phyloP scores from a whole-genome alignment of 2,113 vertebrate species.

The Holacanthus passer region DNA sequence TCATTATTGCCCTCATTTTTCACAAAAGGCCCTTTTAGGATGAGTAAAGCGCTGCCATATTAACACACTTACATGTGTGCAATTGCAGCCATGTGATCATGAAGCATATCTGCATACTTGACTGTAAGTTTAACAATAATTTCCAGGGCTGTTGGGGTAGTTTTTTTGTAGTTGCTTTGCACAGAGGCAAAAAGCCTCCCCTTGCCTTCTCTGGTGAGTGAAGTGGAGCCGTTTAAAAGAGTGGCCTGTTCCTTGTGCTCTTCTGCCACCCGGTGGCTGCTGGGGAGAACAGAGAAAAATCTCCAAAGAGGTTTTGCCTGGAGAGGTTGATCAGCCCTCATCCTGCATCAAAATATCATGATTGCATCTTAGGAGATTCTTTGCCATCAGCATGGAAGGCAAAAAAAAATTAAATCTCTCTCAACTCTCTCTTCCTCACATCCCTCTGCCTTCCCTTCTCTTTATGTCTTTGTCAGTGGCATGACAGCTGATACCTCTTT shows the following conservation, averaged over 20 bases:
- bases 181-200: slow-evolving; percentile 38
- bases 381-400: slow-evolving; percentile 76
- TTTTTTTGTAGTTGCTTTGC: slow-evolving; percentile 38
- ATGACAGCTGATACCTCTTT: slow-evolving; percentile 81
- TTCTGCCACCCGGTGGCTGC: slow-evolving; percentile 86
- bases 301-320: slow-evolving; percentile 62
- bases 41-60: slow-evolving; percentile 33
- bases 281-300: slow-evolving; percentile 47
- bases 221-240: slow-evolving; percentile 50
- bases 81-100: slow-evolving; percentile 52
- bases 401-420: slow-evolving; percentile 74
- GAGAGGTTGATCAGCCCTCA: slow-evolving; percentile 72
- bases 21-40: slow-evolving; percentile 30
- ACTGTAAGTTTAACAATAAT: slow-evolving; percentile 53
- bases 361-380: slow-evolving; percentile 79
- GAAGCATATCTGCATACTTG: slow-evolving; percentile 42
- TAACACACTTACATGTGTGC: slow-evolving; percentile 29
- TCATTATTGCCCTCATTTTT: slow-evolving; percentile 39
- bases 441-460: slow-evolving; percentile 61
- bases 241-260: slow-evolving; percentile 80
- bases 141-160: slow-evolving; percentile 51
- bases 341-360: slow-evolving; percentile 77
- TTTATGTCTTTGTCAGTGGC: slow-evolving; percentile 73
- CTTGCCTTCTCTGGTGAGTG: slow-evolving; percentile 28
- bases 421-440: slow-evolving; percentile 67